Base-by-base conservation (phyloP, 2,797 vertebrate species). In the Hipposideros larvatus region DNA sequence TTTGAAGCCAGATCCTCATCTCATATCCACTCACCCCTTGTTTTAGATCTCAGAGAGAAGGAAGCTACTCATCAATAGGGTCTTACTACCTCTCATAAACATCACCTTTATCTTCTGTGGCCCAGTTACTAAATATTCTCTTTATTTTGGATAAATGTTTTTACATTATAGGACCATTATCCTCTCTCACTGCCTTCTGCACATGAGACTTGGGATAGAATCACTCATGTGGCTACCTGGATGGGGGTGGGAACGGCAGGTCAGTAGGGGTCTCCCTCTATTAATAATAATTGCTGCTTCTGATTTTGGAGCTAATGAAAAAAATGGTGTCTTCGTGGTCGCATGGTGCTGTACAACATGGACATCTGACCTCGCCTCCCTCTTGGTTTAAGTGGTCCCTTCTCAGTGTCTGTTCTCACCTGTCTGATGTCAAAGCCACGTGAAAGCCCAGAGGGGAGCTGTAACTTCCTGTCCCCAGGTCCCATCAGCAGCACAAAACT, bases 231-330 rank as follows among this genome's bases (percentile, higher is more conserved):
- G 7, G 19, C 2, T 48, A 11, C 18, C 7, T 28, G 22, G 5
- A 19, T 10, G 22, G 3, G 43, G 7, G 13, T 2, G 26, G 63
- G 7, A 57, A 15, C 7, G 48, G 31, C 22, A 46, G 34, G 9
- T 1, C 2, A 82, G 7, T 18, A 0, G n/a, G 37, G 0, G 6
- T 68, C 22, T 16, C 19, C 4, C 15, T 55, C 7, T 46, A 10
- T 7, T 34, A 55, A 73, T 8, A 4, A 48, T 10, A 4, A 48
- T 10, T 48, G 53, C 18, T 68, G 13, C n/a, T 68, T 87, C 13
- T 41, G 82, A 46, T 34, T 46, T 41, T 16, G 18, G 65, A 75
- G 6, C n/a, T 24, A 46, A 24, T 14, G 61, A 63, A 28, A 41
- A 37, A 37, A 4, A 16, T 14, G 2, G 19, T 2, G 1, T 55